Percentiles rank a stretch among this genome's conserved stretches.
Evolutionary conservation across 1,140 invertebrate species (phyloP).

Genomic region (Tetraneura akinire): DNA sequence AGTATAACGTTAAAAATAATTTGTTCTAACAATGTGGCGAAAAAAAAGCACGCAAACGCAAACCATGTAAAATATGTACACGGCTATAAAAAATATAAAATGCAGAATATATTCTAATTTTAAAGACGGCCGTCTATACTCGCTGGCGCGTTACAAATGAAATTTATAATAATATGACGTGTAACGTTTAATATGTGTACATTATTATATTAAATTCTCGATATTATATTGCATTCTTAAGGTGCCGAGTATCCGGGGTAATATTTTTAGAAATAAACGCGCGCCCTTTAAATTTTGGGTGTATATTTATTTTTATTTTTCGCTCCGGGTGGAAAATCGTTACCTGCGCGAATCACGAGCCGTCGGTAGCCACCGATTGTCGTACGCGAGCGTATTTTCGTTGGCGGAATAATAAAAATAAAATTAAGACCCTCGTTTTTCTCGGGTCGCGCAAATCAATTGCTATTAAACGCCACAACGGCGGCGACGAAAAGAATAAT

Average conservation of each 20-base stretch:
- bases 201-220: constrained; percentile 3
- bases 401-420: constrained; percentile 7
- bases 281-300: neutral
- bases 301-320: neutral
- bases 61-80: too few species aligned
- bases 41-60: neutral
- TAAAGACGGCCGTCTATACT: neutral
- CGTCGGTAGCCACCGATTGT: neutral
- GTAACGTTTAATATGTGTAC: too few species aligned
- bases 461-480: constrained; percentile 28
- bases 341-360: neutral
- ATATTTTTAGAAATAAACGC: constrained; percentile 11
- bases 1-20: constrained; percentile 13
- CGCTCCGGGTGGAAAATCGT: neutral
- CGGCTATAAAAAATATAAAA: constrained; percentile 37
- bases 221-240: constrained; percentile 7
- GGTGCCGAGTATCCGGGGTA: constrained; percentile 7
- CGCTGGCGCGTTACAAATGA: neutral
- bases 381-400: neutral
- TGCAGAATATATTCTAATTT: constrained; percentile 31
- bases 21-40: neutral
- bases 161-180: too few species aligned
- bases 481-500: neutral
- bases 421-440: neutral
- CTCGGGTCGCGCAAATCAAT: constrained; percentile 35